These are phyloP conservation scores for Chymomyza costata DNA, from an alignment of 1,140 invertebrate species.

Conservation along the genomic window DNA sequence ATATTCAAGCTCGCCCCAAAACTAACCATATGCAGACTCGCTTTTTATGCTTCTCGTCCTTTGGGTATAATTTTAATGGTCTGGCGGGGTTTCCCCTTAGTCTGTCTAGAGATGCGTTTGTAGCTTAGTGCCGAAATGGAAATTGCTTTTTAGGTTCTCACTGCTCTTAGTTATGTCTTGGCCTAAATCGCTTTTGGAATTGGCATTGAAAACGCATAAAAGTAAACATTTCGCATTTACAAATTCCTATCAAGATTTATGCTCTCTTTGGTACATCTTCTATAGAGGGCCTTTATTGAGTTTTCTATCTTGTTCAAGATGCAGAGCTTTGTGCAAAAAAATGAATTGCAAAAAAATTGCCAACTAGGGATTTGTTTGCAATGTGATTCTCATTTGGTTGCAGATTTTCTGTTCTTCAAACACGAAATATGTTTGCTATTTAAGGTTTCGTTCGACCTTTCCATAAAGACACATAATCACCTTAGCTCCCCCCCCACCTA, in stretches of 20 bases:
- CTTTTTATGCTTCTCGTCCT: conserved; percentile 60
- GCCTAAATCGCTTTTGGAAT: conserved; percentile 19
- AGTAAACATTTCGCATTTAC: conserved; percentile 62
- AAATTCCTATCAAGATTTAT: conserved; percentile 58
- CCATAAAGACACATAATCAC: too few species aligned
- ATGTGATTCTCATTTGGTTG: background rate
- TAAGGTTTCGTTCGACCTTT: too few species aligned
- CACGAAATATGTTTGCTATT: background rate
- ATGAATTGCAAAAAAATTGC: conserved; percentile 15
- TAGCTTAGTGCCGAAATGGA: conserved; percentile 39
- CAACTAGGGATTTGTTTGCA: conserved; percentile 15
- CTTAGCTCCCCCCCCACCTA: too few species aligned
- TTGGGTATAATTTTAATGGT: conserved; percentile 75
- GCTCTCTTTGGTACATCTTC: background rate
- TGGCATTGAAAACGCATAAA: conserved; percentile 68
- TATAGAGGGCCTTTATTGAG: conserved; percentile 5
- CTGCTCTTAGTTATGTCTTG: conserved; percentile 33
- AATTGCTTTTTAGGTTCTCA: too few species aligned
- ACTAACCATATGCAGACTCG: conserved; percentile 1
- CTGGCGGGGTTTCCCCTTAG: conserved; percentile 45
- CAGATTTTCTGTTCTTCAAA: background rate
- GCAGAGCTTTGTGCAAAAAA: background rate
- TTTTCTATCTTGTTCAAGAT: background rate
- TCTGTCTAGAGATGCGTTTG: background rate
- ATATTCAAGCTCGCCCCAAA: conserved; percentile 44